These are phyloP conservation scores for Agrochola lychnidis DNA, from an alignment of 2,888 invertebrate species.

Conservation along the genomic window DNA sequence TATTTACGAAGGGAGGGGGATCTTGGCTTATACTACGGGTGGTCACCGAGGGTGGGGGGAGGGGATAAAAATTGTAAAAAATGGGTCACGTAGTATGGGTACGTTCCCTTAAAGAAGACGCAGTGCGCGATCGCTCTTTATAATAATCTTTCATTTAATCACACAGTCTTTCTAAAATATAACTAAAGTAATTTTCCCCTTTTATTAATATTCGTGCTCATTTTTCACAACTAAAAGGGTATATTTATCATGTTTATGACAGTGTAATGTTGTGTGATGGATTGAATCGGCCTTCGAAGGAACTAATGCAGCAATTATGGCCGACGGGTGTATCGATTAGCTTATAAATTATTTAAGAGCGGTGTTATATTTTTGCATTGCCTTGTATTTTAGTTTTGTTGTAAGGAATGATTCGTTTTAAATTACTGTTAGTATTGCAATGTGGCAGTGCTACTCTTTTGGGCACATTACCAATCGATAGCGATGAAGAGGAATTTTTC, in stretches of 20 bases:
- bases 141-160: too few species aligned
- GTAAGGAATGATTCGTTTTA: neutral
- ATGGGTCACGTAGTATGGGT: too few species aligned
- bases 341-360: constrained; percentile 24
- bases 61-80: too few species aligned
- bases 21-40: too few species aligned
- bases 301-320: constrained; percentile 36
- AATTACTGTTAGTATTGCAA: neutral
- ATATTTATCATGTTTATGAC: constrained; percentile 41
- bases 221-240: constrained; percentile 30
- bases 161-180: neutral
- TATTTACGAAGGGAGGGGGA: too few species aligned
- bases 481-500: neutral
- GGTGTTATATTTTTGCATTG: constrained; percentile 23
- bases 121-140: too few species aligned
- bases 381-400: neutral
- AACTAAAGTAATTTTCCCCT: neutral
- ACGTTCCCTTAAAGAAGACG: too few species aligned
- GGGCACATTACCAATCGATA: neutral
- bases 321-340: constrained; percentile 27
- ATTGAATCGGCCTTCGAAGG: constrained; percentile 23
- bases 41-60: too few species aligned
- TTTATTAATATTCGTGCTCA: constrained; percentile 21
- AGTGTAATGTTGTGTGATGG: constrained; percentile 24
- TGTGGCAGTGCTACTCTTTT: neutral